Conservation (phyloP, 2,888 invertebrate species). For the Agrochola circellaris region DNA sequence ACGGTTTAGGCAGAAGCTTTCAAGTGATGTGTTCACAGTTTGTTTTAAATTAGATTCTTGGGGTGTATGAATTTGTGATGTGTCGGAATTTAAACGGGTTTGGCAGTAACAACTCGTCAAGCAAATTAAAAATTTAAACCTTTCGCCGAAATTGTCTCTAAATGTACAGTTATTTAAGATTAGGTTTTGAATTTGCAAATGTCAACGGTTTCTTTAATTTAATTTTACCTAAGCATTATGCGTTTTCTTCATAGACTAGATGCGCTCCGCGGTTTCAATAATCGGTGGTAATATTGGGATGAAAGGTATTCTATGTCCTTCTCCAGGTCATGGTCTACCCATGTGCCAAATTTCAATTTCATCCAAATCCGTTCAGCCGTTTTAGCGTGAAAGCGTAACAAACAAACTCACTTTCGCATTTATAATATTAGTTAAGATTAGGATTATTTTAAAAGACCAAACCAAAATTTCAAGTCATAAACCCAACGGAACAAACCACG, state of each 20-base stretch:
- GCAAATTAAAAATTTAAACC: slow-evolving; percentile 17
- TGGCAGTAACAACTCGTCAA: neutral
- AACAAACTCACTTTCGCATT: no score
- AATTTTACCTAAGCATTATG: neutral
- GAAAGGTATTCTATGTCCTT: no score
- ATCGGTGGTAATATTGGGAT: no score
- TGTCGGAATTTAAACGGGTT: slow-evolving; percentile 39
- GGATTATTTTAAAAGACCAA: no score
- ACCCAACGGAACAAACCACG: slow-evolving; percentile 6
- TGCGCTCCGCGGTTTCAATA: no score
- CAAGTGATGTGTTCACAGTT: slow-evolving; percentile 45
- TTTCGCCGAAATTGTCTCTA: neutral
- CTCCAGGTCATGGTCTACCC: no score
- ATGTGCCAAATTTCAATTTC: no score
- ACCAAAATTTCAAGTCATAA: neutral
- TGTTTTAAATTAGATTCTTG: slow-evolving; percentile 51
- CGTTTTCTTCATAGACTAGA: no score
- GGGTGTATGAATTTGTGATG: slow-evolving; percentile 48
- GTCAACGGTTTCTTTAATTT: neutral
- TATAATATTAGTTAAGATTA: no score
- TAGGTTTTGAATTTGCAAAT: neutral
- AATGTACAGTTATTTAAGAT: neutral
- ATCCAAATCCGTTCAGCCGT: no score
- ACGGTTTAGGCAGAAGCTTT: slow-evolving; percentile 50
- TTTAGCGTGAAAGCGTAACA: no score